phyloP scores from a whole-genome alignment of 1,140 invertebrate genomes.

The Pissodes strobi region DNA sequence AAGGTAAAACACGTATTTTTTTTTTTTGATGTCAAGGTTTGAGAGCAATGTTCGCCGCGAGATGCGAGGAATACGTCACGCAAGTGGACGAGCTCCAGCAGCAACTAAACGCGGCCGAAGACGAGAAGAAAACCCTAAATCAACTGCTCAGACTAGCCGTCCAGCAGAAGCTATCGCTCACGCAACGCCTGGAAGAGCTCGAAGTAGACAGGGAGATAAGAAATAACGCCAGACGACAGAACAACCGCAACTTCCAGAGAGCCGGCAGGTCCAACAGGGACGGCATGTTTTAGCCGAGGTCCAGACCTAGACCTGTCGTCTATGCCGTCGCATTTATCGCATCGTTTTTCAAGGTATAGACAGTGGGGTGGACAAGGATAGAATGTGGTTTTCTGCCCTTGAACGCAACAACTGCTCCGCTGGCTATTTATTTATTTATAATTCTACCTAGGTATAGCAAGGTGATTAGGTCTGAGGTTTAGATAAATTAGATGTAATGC shows the following conservation, averaged over 20 bases:
- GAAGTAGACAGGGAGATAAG: slow-evolving; percentile 85
- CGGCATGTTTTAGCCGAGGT: slow-evolving; percentile 53
- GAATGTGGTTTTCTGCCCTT: too few species aligned
- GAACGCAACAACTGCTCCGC: too few species aligned
- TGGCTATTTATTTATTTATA: too few species aligned
- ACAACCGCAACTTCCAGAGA: slow-evolving; percentile 50
- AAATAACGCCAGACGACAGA: slow-evolving; percentile 61
- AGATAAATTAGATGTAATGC: too few species aligned
- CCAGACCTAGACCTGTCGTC: slow-evolving; percentile 51
- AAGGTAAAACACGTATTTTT: too few species aligned
- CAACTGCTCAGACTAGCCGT: slow-evolving; percentile 94
- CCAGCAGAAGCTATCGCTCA: slow-evolving; percentile 94
- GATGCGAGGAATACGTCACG: slow-evolving; percentile 98
- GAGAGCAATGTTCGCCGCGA: slow-evolving; percentile 97
- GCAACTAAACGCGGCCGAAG: slow-evolving; percentile 86
- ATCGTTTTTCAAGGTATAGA: slow-evolving; percentile 52
- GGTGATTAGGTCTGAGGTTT: too few species aligned
- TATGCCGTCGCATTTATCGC: slow-evolving; percentile 54
- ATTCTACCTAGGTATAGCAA: too few species aligned
- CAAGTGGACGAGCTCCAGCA: slow-evolving; percentile 95
- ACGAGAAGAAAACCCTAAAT: slow-evolving; percentile 98
- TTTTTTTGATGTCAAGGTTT: too few species aligned
- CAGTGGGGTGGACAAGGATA: neutral
- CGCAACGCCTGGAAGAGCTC: slow-evolving; percentile 93
- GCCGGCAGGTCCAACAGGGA: slow-evolving; percentile 53